Conservation (phyloP, 2,797 vertebrate genomes). For the Chelmon rostratus region DNA sequence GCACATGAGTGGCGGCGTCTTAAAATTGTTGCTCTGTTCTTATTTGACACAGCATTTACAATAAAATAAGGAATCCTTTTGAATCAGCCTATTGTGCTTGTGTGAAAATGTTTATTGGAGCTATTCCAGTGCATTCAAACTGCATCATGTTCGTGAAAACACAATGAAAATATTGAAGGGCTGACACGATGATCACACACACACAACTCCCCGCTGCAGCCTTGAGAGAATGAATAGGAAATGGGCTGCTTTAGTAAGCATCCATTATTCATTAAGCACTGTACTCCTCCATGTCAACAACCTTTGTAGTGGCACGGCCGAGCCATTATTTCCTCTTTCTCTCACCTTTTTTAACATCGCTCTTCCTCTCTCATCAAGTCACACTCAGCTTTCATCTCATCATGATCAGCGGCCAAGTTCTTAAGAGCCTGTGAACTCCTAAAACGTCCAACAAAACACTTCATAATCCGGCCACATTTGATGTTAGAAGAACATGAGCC, state of each 20-base stretch:
- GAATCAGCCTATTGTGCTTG: constrained; percentile 21
- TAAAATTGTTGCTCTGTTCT: constrained; percentile 4
- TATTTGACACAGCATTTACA: constrained; percentile 6
- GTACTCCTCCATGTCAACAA: constrained; percentile 73
- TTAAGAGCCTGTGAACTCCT: constrained; percentile 22
- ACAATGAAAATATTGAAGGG: constrained; percentile 56
- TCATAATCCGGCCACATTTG: constrained; percentile 20
- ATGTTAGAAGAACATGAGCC: constrained; percentile 35
- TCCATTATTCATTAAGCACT: constrained; percentile 80
- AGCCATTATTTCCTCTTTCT: constrained; percentile 63
- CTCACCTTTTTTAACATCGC: constrained; percentile 15
- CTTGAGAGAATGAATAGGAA: constrained; percentile 76
- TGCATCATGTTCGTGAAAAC: constrained; percentile 33
- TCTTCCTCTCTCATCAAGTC: constrained; percentile 15
- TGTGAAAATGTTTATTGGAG: constrained; percentile 45
- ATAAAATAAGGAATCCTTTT: constrained; percentile 26
- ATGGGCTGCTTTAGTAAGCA: constrained; percentile 64
- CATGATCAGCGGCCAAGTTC: constrained; percentile 20
- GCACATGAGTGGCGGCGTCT: constrained; percentile 6
- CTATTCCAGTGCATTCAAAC: constrained; percentile 40
- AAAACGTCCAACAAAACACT: constrained; percentile 29
- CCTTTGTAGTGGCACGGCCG: constrained; percentile 64
- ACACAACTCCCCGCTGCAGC: constrained; percentile 63
- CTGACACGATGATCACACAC: constrained; percentile 71
- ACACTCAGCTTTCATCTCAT: constrained; percentile 31